Evolutionary conservation across 2,797 vertebrate species (phyloP).

Genomic region (Austrolebias charrua): DNA sequence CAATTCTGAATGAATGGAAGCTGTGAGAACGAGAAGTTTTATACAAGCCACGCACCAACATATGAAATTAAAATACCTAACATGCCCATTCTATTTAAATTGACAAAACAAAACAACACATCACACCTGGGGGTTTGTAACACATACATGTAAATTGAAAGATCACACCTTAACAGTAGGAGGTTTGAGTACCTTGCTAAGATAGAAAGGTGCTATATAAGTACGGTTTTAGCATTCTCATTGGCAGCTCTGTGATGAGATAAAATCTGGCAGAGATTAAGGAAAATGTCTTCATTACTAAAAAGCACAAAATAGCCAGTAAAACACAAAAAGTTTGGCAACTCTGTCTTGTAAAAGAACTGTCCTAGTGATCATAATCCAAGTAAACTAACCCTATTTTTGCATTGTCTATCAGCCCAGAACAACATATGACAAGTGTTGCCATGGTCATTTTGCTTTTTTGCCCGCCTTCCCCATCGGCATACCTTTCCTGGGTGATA

Average conservation of each 20-base stretch:
- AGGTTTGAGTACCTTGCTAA: too few species aligned
- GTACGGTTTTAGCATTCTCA: too few species aligned
- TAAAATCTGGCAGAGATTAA: constrained; percentile 45
- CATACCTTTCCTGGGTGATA: constrained; percentile 61
- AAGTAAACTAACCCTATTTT: not conserved
- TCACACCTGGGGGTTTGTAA: too few species aligned
- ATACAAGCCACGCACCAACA: too few species aligned
- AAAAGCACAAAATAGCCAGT: not conserved
- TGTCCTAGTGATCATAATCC: not conserved
- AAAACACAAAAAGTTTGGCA: not conserved
- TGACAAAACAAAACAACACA: too few species aligned
- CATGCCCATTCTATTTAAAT: too few species aligned
- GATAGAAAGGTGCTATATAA: too few species aligned
- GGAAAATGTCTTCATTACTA: not conserved
- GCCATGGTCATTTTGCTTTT: constrained; percentile 42
- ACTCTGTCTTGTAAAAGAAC: constrained; percentile 30
- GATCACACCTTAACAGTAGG: too few species aligned
- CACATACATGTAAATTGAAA: too few species aligned
- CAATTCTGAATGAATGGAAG: too few species aligned
- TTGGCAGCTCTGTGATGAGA: constrained; percentile 25
- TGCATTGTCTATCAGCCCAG: constrained; percentile 24
- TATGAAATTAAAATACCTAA: too few species aligned
- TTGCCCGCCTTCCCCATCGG: constrained; percentile 19
- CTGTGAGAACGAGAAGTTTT: too few species aligned
- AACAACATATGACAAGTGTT: constrained; percentile 43